Conservation (phyloP, 2,113 vertebrate species). For the Anolis sagrei region DNA sequence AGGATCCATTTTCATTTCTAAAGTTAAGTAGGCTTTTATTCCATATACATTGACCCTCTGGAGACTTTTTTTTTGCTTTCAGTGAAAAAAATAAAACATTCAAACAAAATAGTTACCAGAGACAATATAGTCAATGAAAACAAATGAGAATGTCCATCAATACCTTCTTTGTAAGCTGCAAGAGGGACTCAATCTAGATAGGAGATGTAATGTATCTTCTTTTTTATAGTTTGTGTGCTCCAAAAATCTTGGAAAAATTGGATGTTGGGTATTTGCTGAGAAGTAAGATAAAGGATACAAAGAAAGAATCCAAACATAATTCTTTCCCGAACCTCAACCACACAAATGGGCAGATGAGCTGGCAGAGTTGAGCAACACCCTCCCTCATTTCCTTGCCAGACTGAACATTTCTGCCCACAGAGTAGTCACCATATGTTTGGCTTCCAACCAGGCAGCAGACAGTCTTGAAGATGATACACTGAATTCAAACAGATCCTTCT, state of each 20-base stretch:
- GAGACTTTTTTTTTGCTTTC: conserved; percentile 41
- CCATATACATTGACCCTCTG: conserved; percentile 46
- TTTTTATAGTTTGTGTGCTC: conserved; percentile 7
- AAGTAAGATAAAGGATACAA: fast-evolving
- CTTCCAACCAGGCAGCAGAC: conserved; percentile 38
- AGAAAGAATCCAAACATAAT: background rate
- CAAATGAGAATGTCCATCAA: background rate
- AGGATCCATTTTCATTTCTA: conserved; percentile 60
- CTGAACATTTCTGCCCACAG: conserved; percentile 11
- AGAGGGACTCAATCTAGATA: conserved; percentile 23
- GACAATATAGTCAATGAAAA: conserved; percentile 31
- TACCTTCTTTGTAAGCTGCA: background rate
- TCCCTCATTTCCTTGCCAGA: background rate
- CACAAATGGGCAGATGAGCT: conserved; percentile 17
- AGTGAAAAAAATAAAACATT: background rate
- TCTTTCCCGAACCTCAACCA: background rate
- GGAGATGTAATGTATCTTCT: background rate
- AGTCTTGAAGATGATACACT: conserved; percentile 41
- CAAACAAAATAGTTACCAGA: conserved; percentile 34
- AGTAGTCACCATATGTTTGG: conserved; percentile 47
- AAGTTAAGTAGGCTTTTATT: conserved; percentile 52
- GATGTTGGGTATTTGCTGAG: background rate
- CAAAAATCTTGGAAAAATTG: background rate
- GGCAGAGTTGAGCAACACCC: background rate
- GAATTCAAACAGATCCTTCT: conserved; percentile 13